phyloP scores from a whole-genome alignment of 2,888 invertebrate species.

The Amphipyra tragopoginis region DNA sequence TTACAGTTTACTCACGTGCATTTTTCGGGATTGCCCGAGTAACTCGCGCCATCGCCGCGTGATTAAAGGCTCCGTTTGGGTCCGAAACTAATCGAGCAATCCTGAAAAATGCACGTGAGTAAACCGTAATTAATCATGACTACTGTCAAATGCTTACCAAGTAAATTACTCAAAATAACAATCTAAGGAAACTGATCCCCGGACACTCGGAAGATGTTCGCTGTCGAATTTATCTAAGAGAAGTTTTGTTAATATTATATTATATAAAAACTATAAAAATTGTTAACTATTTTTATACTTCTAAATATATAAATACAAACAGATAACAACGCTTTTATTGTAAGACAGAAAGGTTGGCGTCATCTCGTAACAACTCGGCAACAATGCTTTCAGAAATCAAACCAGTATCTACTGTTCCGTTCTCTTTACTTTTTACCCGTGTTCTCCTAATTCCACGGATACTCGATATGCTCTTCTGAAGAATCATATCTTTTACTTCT shows the following conservation, averaged over 20 bases:
- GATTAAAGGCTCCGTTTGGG: no score
- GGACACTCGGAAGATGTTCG: not conserved
- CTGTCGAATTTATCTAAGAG: not conserved
- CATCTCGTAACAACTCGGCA: slow-evolving; percentile 66
- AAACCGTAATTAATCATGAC: no score
- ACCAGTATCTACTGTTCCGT: slow-evolving; percentile 16
- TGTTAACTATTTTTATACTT: slow-evolving; percentile 43
- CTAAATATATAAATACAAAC: slow-evolving; percentile 40
- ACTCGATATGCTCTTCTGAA: slow-evolving; percentile 73
- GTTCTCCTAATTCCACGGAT: slow-evolving; percentile 74
- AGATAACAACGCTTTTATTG: slow-evolving; percentile 56
- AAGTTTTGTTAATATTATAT: not conserved
- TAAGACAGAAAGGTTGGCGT: slow-evolving; percentile 31
- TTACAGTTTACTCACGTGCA: no score
- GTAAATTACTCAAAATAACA: no score
- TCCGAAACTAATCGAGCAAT: no score
- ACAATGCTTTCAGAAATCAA: slow-evolving; percentile 72
- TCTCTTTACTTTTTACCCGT: slow-evolving; percentile 59
- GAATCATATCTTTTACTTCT: slow-evolving; percentile 77
- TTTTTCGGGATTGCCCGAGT: no score
- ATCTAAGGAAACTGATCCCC: not conserved
- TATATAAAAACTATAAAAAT: not conserved
- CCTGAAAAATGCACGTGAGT: no score
- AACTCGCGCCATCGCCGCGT: no score
- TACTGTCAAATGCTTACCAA: no score